Conservation (phyloP, 2,797 vertebrate species). For the Periophthalmus magnuspinnatus region DNA sequence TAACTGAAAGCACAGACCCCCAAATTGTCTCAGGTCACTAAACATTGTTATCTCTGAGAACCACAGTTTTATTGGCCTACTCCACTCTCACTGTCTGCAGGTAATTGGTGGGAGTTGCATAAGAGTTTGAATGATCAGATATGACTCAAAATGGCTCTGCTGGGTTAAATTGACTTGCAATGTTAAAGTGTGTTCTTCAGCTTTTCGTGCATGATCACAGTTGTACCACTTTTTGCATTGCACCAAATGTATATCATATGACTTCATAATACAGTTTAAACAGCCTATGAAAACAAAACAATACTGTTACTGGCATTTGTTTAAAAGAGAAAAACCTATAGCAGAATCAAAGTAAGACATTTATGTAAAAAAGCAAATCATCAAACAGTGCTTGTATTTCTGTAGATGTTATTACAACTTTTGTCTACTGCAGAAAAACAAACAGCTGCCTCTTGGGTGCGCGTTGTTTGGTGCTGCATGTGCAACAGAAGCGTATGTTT, state of each 20-base stretch:
- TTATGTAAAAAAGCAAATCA: neutral
- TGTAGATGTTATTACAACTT: slow-evolving; percentile 1
- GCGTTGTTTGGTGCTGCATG: slow-evolving; percentile 43
- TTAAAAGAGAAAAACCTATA: neutral
- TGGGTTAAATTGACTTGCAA: neutral
- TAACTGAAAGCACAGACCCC: slow-evolving; percentile 71
- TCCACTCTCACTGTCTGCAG: slow-evolving; percentile 28
- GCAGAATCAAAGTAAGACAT: neutral
- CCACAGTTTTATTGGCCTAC: slow-evolving; percentile 40
- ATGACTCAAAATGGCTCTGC: neutral
- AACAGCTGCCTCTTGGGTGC: slow-evolving; percentile 17
- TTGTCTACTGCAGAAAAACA: slow-evolving; percentile 8
- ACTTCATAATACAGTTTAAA: neutral
- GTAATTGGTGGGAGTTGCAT: neutral
- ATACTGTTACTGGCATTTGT: neutral
- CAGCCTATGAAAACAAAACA: slow-evolving; percentile 17
- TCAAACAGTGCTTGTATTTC: neutral
- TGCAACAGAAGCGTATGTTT: slow-evolving; percentile 24
- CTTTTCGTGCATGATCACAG: slow-evolving; percentile 23
- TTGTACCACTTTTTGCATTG: slow-evolving; percentile 7
- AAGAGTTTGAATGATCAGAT: neutral
- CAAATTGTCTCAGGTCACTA: slow-evolving; percentile 66
- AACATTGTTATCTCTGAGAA: slow-evolving; percentile 24
- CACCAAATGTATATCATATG: neutral
- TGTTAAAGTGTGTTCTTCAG: slow-evolving; percentile 32